phyloP scores from a whole-genome alignment of 2,888 invertebrate genomes.

The Brenthis hecate region DNA sequence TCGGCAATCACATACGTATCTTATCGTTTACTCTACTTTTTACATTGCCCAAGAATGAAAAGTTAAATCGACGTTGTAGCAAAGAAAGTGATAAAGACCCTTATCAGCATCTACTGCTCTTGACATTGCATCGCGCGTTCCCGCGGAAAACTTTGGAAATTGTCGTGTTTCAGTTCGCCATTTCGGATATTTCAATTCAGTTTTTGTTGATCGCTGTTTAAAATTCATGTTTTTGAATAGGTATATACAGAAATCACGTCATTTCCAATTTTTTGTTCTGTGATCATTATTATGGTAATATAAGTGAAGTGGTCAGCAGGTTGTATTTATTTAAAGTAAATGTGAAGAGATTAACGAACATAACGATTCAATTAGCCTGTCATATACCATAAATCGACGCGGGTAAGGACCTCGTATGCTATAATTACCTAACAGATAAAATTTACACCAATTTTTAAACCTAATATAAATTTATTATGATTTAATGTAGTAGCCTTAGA shows the following conservation, averaged over 20 bases:
- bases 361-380: conserved; percentile 61
- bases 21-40: conserved; percentile 55
- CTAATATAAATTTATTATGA: background rate
- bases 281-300: conserved; percentile 75
- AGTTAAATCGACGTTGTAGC: conserved; percentile 34
- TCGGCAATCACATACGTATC: conserved; percentile 59
- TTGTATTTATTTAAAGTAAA: conserved; percentile 45
- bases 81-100: conserved; percentile 36
- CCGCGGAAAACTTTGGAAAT: conserved; percentile 45
- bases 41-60: conserved; percentile 34
- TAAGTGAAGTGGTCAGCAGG: conserved; percentile 54
- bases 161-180: conserved; percentile 45
- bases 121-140: conserved; percentile 56
- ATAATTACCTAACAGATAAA: conserved; percentile 44
- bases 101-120: conserved; percentile 52
- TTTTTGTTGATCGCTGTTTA: conserved; percentile 54
- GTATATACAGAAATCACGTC: conserved; percentile 60
- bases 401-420: conserved; percentile 39
- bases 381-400: conserved; percentile 46
- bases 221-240: conserved; percentile 61
- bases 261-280: conserved; percentile 68
- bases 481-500: background rate
- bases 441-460: background rate
- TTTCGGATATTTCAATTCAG: conserved; percentile 54
- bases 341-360: conserved; percentile 65